Evolutionary conservation across 2,113 vertebrate genomes (phyloP).

Genomic region (Nothoprocta pentlandii): DNA sequence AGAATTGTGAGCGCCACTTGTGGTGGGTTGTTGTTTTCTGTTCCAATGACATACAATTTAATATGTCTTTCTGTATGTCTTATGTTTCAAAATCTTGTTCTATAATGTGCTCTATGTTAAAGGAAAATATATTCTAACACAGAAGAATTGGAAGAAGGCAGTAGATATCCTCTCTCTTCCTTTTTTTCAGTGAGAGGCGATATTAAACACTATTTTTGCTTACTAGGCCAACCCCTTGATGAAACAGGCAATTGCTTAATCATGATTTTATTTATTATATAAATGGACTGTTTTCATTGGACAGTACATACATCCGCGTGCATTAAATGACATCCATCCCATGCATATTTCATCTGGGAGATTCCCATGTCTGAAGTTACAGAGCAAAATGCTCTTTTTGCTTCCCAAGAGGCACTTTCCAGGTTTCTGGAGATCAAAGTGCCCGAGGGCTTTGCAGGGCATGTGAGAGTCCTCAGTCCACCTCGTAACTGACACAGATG

Average conservation of each 20-base stretch:
- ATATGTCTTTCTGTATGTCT: not conserved
- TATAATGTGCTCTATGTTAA: not conserved
- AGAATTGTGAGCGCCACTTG: not conserved
- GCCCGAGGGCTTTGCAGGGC: not conserved
- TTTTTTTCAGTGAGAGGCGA: slow-evolving; percentile 18
- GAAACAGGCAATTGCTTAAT: slow-evolving; percentile 55
- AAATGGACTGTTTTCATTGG: slow-evolving; percentile 49
- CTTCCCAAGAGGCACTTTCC: not conserved
- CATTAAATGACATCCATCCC: slow-evolving; percentile 11
- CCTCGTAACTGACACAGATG: not conserved
- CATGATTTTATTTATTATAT: slow-evolving; percentile 12
- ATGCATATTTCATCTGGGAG: slow-evolving; percentile 40
- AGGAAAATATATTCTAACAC: not conserved
- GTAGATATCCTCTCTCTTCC: not conserved
- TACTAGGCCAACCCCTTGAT: slow-evolving; percentile 31
- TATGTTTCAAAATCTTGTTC: slow-evolving; percentile 4
- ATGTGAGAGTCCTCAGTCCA: not conserved
- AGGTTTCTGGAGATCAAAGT: not conserved
- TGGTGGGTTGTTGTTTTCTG: too few relatives aligned
- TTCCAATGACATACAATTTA: not conserved
- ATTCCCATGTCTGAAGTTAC: slow-evolving; percentile 29
- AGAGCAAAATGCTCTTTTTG: not conserved
- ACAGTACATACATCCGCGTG: slow-evolving; percentile 35
- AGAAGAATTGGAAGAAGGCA: not conserved
- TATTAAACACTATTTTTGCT: not conserved